phyloP scores from a whole-genome alignment of 2,888 invertebrate species.

The Euplagia quadripunctaria region DNA sequence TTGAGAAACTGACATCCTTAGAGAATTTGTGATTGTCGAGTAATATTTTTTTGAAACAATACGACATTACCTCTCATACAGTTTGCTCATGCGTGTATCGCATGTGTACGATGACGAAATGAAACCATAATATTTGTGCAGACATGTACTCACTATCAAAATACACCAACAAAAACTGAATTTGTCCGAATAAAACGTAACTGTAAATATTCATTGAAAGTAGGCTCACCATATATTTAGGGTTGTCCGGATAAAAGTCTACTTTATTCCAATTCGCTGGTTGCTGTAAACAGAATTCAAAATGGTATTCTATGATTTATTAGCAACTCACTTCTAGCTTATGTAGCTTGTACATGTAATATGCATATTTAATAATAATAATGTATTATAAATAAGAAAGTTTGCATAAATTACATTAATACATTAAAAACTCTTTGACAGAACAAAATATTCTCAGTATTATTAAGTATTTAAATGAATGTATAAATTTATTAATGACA shows the following conservation, averaged over 20 bases:
- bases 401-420: too few relatives aligned
- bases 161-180: slow-evolving; percentile 26
- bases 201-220: slow-evolving; percentile 37
- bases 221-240: slow-evolving; percentile 9
- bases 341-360: neutral
- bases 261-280: neutral
- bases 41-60: neutral
- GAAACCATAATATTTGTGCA: slow-evolving; percentile 17
- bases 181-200: slow-evolving; percentile 32
- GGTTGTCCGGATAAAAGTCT: neutral
- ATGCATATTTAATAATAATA: too few relatives aligned
- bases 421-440: too few relatives aligned
- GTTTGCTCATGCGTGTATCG: neutral
- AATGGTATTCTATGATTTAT: neutral
- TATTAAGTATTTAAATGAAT: too few relatives aligned
- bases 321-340: neutral
- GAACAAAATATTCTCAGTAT: too few relatives aligned
- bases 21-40: neutral
- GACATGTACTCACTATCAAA: slow-evolving; percentile 9
- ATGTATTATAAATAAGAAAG: too few relatives aligned
- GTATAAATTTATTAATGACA: too few relatives aligned
- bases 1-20: neutral
- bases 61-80: neutral
- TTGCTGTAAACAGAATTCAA: neutral
- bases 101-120: neutral